Percentiles rank a stretch among this genome's conserved stretches.
These are phyloP conservation scores for Mus pahari DNA, from an alignment of 2,113 vertebrate genomes.

Conservation along the genomic window DNA sequence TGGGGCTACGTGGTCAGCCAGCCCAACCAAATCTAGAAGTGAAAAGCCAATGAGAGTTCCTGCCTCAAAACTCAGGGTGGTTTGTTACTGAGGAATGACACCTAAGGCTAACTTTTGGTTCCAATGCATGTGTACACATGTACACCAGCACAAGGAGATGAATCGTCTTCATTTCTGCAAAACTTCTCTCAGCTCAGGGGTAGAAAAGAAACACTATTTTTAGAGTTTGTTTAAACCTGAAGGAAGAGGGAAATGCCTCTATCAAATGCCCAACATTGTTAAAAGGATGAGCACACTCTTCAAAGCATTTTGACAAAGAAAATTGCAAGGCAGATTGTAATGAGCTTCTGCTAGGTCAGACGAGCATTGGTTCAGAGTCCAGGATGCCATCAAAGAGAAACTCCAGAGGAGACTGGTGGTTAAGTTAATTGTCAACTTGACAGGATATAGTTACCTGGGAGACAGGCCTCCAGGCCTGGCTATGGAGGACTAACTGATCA, in stretches of 20 bases:
- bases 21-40: not conserved
- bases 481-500: not conserved
- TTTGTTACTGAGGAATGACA: not conserved
- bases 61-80: not conserved
- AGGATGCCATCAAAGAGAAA: constrained; percentile 33
- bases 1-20: not conserved
- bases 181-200: not conserved
- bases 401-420: not conserved
- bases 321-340: constrained; percentile 45
- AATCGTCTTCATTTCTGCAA: not conserved
- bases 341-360: constrained; percentile 7
- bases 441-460: not conserved
- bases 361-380: constrained; percentile 1
- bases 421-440: not conserved
- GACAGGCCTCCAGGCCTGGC: not conserved
- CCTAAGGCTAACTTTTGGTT: not conserved
- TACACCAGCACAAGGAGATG: not conserved
- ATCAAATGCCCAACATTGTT: constrained; percentile 6
- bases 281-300: constrained; percentile 32
- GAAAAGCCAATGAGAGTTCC: not conserved
- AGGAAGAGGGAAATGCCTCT: not conserved
- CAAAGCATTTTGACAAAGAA: constrained; percentile 55
- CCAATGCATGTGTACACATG: not conserved
- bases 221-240: constrained; percentile 29
- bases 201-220: not conserved